phyloP scores from a whole-genome alignment of 2,888 invertebrate genomes.

The Tribolium freemani region DNA sequence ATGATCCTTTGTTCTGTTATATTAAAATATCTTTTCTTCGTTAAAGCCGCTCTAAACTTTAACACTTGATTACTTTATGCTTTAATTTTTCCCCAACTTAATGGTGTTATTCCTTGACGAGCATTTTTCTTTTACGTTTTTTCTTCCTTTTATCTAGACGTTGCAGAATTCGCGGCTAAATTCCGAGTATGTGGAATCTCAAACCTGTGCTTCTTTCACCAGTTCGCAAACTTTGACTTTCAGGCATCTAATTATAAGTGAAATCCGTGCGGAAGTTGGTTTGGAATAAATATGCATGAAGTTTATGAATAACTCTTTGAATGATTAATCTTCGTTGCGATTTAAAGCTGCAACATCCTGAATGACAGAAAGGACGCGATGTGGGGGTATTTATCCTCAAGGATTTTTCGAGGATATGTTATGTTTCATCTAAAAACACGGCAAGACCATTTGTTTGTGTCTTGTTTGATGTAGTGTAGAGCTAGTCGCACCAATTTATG shows the following conservation, averaged over 20 bases:
- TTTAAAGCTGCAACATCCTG: background rate
- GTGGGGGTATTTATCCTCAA: conserved; percentile 6
- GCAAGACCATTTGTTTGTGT: conserved; percentile 29
- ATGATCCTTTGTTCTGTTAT: background rate
- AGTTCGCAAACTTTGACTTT: background rate
- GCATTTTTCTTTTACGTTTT: background rate
- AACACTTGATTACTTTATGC: background rate
- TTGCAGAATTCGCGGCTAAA: background rate
- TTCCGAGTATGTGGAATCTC: background rate
- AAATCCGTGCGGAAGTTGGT: conserved; percentile 5
- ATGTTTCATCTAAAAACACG: conserved; percentile 22
- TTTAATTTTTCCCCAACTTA: background rate
- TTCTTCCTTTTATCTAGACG: background rate
- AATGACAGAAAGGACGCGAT: conserved; percentile 10
- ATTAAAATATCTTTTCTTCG: background rate
- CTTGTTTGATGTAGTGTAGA: conserved; percentile 27
- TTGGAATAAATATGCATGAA: conserved; percentile 28
- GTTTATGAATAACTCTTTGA: conserved; percentile 32
- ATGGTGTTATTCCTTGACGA: background rate
- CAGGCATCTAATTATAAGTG: conserved; percentile 19
- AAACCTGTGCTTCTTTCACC: background rate
- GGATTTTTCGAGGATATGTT: conserved; percentile 7
- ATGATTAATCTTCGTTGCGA: conserved; percentile 19
- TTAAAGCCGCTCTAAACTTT: background rate
- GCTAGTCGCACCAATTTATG: background rate